Conservation (phyloP, 2,113 vertebrate species). For the Sceloporus tristichus region DNA sequence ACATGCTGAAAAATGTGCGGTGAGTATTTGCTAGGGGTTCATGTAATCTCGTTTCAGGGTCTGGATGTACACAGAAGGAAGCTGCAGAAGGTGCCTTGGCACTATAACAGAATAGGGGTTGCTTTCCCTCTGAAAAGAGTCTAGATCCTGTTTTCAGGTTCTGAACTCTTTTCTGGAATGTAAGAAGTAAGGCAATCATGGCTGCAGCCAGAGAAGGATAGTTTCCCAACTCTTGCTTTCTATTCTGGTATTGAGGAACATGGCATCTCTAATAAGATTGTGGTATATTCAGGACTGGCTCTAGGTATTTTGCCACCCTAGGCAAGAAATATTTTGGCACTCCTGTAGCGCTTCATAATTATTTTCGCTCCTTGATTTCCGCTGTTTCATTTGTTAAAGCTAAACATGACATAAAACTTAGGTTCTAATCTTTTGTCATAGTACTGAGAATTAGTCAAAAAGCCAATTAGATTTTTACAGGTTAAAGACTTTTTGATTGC, state of each 20-base stretch:
- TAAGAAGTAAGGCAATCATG: background rate
- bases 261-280: background rate
- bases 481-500: too few species aligned
- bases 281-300: background rate
- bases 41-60: background rate
- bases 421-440: too few species aligned
- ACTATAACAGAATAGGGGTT: background rate
- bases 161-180: background rate
- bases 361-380: too few species aligned
- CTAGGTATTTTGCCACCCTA: too few species aligned
- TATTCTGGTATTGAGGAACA: background rate
- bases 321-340: too few species aligned
- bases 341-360: too few species aligned
- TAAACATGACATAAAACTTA: too few species aligned
- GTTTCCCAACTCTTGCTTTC: background rate
- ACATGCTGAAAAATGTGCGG: constrained; percentile 98
- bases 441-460: too few species aligned
- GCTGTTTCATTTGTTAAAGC: too few species aligned
- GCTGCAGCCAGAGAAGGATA: background rate
- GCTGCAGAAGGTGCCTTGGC: background rate
- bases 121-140: background rate
- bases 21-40: constrained; percentile 66
- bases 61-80: background rate
- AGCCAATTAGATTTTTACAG: too few species aligned
- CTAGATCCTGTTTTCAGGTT: background rate